Base-by-base conservation (phyloP, 2,113 vertebrate genomes). In the Myanophis thanlyinensis region DNA sequence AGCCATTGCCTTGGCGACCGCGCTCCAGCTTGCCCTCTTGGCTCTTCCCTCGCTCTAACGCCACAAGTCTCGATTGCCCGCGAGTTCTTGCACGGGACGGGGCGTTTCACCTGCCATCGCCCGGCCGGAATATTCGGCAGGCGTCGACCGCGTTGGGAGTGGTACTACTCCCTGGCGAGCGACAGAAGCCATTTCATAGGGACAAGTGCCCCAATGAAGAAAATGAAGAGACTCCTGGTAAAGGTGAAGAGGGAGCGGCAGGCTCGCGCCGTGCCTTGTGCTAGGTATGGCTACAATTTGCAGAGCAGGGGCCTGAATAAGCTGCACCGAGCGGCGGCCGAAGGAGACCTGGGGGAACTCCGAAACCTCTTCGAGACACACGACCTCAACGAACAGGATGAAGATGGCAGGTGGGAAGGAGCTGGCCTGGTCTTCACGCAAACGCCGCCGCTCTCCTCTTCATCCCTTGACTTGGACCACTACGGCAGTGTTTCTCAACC, bases 241-340 rank as follows among this genome's bases (percentile, higher is more conserved):
- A n/a, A n/a, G n/a, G n/a, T n/a, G n/a, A n/a, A n/a, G n/a, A n/a
- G n/a, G n/a, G n/a, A n/a, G n/a, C n/a, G n/a, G n/a, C n/a, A n/a
- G n/a, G n/a, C n/a, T n/a, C n/a, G n/a, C n/a, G n/a, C n/a, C n/a
- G n/a, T n/a, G n/a, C n/a, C n/a, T n/a, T n/a, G n/a, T n/a, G n/a
- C n/a, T n/a, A n/a, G n/a, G n/a, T n/a, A n/a, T n/a, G n/a, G 98
- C 20, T 99, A 98, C 91, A 97, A 98, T 23, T 85, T 98, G 51
- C 98, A 97, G 46, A 97, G 97, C 86, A 98, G 98, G 94, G 98
- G 98, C 13, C 96, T 99, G 6, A 94, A 98, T 35, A 99, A 98
- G 93, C 96, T 99, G 44, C 99, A 99, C 95, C 98, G 98, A 22
- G 98, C 98, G 86, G 98, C 98, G 0, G 97, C 96, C 59, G 51